Evolutionary conservation across 2,113 vertebrate genomes (phyloP).

Genomic region (Cololabis saira): DNA sequence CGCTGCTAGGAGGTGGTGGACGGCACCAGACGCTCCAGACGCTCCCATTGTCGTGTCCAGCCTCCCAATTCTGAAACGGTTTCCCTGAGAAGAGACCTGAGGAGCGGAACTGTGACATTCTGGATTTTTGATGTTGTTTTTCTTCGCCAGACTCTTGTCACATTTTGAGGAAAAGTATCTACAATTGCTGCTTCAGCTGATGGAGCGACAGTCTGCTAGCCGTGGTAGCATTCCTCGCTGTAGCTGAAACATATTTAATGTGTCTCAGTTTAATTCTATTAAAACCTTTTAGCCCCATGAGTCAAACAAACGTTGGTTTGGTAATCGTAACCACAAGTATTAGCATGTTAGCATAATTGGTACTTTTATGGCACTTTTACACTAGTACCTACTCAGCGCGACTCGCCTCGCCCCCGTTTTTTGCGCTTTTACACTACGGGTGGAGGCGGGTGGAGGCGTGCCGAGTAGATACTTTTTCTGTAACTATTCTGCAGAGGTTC

Average conservation of each 20-base stretch:
- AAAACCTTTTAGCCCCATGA: too few species aligned
- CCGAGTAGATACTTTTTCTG: too few species aligned
- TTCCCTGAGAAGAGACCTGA: slow-evolving; percentile 37
- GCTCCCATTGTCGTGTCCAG: slow-evolving; percentile 20
- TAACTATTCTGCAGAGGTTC: too few species aligned
- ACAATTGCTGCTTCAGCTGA: slow-evolving; percentile 26
- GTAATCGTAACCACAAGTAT: too few species aligned
- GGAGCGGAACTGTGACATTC: slow-evolving; percentile 37
- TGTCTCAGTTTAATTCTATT: not conserved
- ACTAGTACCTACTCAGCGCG: too few species aligned
- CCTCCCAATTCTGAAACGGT: slow-evolving; percentile 20
- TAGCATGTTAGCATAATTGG: too few species aligned
- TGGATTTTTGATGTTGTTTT: slow-evolving; percentile 40
- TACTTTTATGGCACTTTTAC: too few species aligned
- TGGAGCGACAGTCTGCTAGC: slow-evolving; percentile 9
- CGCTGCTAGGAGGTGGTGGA: not conserved
- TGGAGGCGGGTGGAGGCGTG: too few species aligned
- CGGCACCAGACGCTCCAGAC: not conserved
- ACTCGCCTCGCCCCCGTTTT: too few species aligned
- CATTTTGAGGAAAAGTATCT: slow-evolving; percentile 26
- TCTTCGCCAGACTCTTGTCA: slow-evolving; percentile 43
- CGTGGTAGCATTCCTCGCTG: slow-evolving; percentile 27
- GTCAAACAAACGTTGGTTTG: too few species aligned
- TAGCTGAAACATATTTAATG: not conserved
- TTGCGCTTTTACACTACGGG: too few species aligned